Percentiles rank a stretch among this genome's conserved stretches.
Evolutionary conservation across 2,113 vertebrate species (phyloP).

Genomic region (Lethenteron camtschaticum): DNA sequence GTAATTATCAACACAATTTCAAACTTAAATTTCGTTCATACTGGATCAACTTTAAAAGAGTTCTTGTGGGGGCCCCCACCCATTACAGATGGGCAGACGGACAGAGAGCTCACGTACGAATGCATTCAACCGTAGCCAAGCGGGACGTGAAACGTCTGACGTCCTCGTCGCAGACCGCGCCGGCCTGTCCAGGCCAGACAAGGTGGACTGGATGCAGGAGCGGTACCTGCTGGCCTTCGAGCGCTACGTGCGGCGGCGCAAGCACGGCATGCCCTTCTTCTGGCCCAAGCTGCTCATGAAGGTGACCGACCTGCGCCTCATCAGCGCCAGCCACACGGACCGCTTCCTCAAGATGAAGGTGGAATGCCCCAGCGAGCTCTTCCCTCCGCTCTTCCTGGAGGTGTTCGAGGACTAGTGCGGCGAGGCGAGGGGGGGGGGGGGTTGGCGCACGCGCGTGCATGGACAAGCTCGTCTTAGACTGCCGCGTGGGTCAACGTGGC

Average conservation of each 20-base stretch:
- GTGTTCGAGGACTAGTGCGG: constrained; percentile 32
- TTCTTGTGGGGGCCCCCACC: no score
- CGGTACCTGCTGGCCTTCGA: constrained; percentile 59
- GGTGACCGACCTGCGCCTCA: constrained; percentile 47
- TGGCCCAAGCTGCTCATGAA: constrained; percentile 59
- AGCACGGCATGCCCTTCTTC: constrained; percentile 75
- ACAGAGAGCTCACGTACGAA: no score
- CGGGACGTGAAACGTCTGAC: neutral
- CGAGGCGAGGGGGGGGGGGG: no score
- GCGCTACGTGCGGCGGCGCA: constrained; percentile 70
- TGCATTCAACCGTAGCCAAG: no score
- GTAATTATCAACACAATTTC: no score
- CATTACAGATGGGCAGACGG: no score
- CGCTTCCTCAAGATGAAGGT: constrained; percentile 39
- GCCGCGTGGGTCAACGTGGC: no score
- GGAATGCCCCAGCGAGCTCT: constrained; percentile 33
- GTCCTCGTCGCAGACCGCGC: constrained; percentile 25
- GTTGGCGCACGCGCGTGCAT: no score
- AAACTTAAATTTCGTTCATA: no score
- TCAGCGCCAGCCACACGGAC: constrained; percentile 32
- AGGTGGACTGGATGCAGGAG: constrained; percentile 69
- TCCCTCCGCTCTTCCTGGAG: constrained; percentile 37
- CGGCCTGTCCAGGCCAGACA: constrained; percentile 51
- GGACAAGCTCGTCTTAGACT: no score
- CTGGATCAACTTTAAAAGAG: no score